Percentiles rank a stretch among this genome's conserved stretches.
Conservation (phyloP, 1,140 invertebrate genomes). For the Drosophila nigrodunni region DNA sequence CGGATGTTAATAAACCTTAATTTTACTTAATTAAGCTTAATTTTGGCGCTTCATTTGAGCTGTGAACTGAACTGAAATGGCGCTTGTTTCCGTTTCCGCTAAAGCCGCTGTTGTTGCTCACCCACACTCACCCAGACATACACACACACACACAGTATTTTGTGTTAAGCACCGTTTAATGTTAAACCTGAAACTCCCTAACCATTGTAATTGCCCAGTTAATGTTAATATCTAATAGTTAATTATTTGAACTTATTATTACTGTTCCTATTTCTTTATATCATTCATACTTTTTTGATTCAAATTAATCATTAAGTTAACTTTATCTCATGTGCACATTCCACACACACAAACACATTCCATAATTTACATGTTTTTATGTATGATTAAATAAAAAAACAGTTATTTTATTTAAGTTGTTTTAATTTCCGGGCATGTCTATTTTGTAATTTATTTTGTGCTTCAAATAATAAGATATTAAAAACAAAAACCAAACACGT, state of each 20-base stretch:
- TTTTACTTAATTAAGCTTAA: slow-evolving; percentile 23
- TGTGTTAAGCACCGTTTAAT: neutral
- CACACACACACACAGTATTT: slow-evolving; percentile 3
- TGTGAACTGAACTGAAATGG: slow-evolving; percentile 21
- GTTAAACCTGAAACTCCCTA: slow-evolving; percentile 18
- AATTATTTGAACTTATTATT: neutral
- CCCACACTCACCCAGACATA: no score
- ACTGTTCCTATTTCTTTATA: neutral
- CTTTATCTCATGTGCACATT: slow-evolving; percentile 9
- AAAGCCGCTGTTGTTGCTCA: slow-evolving; percentile 19
- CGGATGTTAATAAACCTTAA: slow-evolving; percentile 29
- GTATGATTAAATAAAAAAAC: slow-evolving; percentile 9
- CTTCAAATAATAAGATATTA: slow-evolving; percentile 42
- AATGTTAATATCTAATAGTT: neutral
- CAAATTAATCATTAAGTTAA: slow-evolving; percentile 13
- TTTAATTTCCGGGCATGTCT: slow-evolving; percentile 32
- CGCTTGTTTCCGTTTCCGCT: slow-evolving; percentile 53
- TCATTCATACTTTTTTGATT: neutral
- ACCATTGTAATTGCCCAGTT: slow-evolving; percentile 36
- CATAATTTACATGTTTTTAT: slow-evolving; percentile 1
- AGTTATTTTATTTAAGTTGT: slow-evolving; percentile 2
- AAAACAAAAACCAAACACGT: slow-evolving; percentile 30
- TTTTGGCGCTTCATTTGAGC: slow-evolving; percentile 24
- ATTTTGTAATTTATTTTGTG: slow-evolving; percentile 26
- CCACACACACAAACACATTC: neutral